Conservation (phyloP, 2,797 vertebrate genomes). For the Lepidocolaptes lacrymiger region DNA sequence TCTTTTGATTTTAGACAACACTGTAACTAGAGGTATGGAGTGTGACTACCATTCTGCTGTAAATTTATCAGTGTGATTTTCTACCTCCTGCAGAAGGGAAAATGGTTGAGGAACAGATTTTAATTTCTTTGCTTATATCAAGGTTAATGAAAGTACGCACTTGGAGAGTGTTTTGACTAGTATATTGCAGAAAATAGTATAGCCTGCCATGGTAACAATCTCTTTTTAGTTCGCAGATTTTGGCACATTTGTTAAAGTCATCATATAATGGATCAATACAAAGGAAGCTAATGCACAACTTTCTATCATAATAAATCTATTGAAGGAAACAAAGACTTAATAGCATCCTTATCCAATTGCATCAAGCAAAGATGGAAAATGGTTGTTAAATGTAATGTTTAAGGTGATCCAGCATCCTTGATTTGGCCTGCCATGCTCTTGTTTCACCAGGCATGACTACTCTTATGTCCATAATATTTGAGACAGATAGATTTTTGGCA, state of each 20-base stretch:
- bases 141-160: not conserved
- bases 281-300: not conserved
- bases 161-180: not conserved
- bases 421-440: not conserved
- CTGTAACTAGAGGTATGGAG: not conserved
- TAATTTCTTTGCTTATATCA: not conserved
- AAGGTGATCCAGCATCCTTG: not conserved
- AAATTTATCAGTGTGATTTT: slow-evolving; percentile 18
- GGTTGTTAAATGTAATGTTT: not conserved
- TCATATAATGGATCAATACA: not conserved
- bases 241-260: not conserved
- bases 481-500: not conserved
- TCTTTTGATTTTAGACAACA: not conserved
- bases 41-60: not conserved
- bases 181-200: not conserved
- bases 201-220: not conserved
- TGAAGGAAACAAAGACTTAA: not conserved
- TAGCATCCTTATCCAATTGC: not conserved
- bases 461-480: not conserved
- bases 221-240: not conserved
- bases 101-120: slow-evolving; percentile 2
- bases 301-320: not conserved
- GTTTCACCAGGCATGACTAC: not conserved
- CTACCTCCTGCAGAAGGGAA: slow-evolving; percentile 1
- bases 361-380: not conserved